Conservation (phyloP, 2,113 vertebrate species). For the Prionailurus viverrinus region DNA sequence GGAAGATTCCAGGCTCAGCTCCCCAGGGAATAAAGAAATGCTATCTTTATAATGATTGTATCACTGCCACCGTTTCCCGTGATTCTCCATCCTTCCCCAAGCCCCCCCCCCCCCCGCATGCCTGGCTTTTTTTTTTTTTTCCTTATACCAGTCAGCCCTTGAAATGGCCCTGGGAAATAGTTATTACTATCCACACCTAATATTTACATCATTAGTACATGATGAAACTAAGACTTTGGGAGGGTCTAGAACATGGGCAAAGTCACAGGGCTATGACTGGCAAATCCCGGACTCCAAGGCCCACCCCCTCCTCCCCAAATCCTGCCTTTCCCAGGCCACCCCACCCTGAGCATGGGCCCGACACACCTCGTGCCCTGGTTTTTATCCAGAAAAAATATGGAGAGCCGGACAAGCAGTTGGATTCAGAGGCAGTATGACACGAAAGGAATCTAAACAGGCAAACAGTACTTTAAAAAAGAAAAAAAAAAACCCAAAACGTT, state of each 20-base stretch:
- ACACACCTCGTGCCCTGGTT: not conserved
- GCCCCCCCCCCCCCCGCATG: rapidly evolving
- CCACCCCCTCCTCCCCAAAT: not conserved
- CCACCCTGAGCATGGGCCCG: not conserved
- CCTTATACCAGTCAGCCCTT: not conserved
- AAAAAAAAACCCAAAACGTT: not conserved
- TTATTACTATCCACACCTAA: not conserved
- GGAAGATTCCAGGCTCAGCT: conserved; percentile 12
- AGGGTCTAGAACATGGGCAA: not conserved
- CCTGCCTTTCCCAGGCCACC: not conserved
- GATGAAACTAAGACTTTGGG: not conserved
- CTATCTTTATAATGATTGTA: not conserved
- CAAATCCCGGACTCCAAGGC: not conserved
- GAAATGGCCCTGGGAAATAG: not conserved
- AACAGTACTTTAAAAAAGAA: not conserved
- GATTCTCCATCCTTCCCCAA: not conserved
- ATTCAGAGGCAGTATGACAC: not conserved
- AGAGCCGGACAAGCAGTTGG: not conserved
- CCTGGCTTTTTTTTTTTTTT: not conserved
- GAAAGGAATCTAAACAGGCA: not conserved
- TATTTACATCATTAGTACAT: not conserved
- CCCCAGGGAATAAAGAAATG: not conserved
- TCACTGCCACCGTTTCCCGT: not conserved
- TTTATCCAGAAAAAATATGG: not conserved
- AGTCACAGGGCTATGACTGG: not conserved